Base-by-base conservation (phyloP, 2,113 vertebrate species). In the Myotis brandtii region DNA sequence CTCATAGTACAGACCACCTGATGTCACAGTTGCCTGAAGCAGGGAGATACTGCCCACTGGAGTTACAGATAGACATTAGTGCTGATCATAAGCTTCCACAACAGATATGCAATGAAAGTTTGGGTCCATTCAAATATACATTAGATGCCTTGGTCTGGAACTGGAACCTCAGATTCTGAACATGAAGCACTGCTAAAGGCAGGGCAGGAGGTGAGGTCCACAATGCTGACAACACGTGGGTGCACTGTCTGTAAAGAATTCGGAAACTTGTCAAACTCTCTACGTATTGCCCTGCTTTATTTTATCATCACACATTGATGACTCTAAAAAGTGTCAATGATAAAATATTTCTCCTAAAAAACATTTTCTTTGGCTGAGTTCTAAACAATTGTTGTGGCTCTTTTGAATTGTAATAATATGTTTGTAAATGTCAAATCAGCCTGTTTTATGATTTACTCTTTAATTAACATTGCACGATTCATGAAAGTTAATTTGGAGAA, bases 171-270 rank as follows among this genome's bases (percentile, higher is more conserved):
- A 16, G 32, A 27, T 34, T 73, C 48, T 50, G 18, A 83, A 23
- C 27, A 48, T 3, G 80, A 83, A 56, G 5, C 1, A 1, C 27
- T 48, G 4, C 21, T 16, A 86, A 85, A 46, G 73, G 4, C 64
- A 9, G 50, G 23, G 18, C 20, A 48, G 52, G 3, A 3, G 34
- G 5, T n/a, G 14, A 1, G 6, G 14, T 46, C n/a, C 43, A 18
- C 20, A 40, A 23, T 3, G 17, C 3, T 37, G n/a, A 10, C 5
- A 30, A 25, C 18, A 64, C 0, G 0, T 6, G 62, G 20, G 27
- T 77, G 21, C 9, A 23, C 14, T 50, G 23, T 79, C 54, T 48
- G 18, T 56, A 59, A 37, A 79, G 37, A 89, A 56, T 54, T 93
- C 1, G 43, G 37, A 67, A 73, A 32, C 18, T 54, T 72, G 11